A percentile compares a stretch with the other conserved stretches of the same genome.
Evolutionary conservation across 2,888 invertebrate species (phyloP).

Genomic region (Syrista parreyssii): DNA sequence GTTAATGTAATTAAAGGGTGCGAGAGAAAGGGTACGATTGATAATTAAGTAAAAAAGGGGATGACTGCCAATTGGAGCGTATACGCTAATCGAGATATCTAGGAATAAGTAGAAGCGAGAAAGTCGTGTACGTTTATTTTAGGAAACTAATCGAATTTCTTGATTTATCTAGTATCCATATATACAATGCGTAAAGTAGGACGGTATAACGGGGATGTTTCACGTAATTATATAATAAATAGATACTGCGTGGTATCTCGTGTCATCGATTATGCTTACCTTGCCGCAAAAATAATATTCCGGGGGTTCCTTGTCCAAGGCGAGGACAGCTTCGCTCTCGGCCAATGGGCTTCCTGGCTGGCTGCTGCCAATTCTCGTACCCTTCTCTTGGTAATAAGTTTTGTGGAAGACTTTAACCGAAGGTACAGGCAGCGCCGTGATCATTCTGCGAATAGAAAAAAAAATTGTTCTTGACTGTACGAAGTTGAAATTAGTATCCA

Average conservation of each 20-base stretch:
- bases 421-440: conserved; percentile 61
- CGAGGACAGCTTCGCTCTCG: conserved; percentile 58
- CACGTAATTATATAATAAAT: neutral
- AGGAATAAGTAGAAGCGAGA: neutral
- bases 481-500: neutral
- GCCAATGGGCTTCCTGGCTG: conserved; percentile 60
- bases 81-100: neutral
- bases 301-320: conserved; percentile 56
- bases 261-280: conserved; percentile 33
- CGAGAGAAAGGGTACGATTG: neutral
- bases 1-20: neutral
- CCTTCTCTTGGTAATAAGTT: conserved; percentile 61
- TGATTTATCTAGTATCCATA: neutral
- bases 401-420: conserved; percentile 63
- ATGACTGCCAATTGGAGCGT: neutral
- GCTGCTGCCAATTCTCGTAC: conserved; percentile 55
- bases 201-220: neutral
- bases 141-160: neutral
- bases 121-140: neutral
- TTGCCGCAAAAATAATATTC: conserved; percentile 62
- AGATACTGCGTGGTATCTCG: neutral
- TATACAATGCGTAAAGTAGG: neutral
- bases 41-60: neutral
- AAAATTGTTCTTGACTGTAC: neutral
- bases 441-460: conserved; percentile 49